phyloP scores from a whole-genome alignment of 2,113 vertebrate species.

The Etheostoma spectabile region DNA sequence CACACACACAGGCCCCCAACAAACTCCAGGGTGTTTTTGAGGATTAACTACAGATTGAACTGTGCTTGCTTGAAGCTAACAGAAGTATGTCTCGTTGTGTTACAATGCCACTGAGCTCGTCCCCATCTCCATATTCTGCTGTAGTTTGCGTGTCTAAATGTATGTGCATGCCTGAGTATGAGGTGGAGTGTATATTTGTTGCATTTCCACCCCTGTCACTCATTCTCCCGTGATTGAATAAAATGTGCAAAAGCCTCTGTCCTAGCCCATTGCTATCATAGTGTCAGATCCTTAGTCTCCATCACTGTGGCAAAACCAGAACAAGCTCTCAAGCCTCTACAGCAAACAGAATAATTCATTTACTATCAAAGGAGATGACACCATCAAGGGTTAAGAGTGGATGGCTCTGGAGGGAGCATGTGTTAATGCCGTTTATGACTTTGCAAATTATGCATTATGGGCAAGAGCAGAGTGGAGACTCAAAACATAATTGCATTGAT shows the following conservation, averaged over 20 bases:
- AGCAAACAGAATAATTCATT: constrained; percentile 59
- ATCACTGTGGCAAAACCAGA: background rate
- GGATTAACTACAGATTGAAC: constrained; percentile 49
- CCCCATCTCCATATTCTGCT: constrained; percentile 13
- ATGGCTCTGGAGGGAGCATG: constrained; percentile 52
- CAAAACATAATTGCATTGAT: constrained; percentile 85
- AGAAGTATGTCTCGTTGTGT: constrained; percentile 19
- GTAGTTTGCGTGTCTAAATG: constrained; percentile 20
- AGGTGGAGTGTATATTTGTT: constrained; percentile 54
- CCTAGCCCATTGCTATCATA: background rate
- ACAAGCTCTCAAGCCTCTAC: constrained; percentile 4
- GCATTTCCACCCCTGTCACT: constrained; percentile 66
- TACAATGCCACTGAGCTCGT: constrained; percentile 1
- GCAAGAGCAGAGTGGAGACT: constrained; percentile 83
- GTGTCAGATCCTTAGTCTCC: constrained; percentile 1
- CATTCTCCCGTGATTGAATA: constrained; percentile 2
- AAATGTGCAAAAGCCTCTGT: constrained; percentile 23
- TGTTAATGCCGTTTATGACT: constrained; percentile 74
- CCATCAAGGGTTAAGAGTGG: constrained; percentile 61
- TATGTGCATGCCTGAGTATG: constrained; percentile 33
- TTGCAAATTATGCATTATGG: constrained; percentile 78
- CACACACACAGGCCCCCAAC: constrained; percentile 18
- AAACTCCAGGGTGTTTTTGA: constrained; percentile 45
- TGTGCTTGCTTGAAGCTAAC: constrained; percentile 41
- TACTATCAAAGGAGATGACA: constrained; percentile 46